Conservation (phyloP, 2,113 vertebrate genomes). For the Cacatua alba region DNA sequence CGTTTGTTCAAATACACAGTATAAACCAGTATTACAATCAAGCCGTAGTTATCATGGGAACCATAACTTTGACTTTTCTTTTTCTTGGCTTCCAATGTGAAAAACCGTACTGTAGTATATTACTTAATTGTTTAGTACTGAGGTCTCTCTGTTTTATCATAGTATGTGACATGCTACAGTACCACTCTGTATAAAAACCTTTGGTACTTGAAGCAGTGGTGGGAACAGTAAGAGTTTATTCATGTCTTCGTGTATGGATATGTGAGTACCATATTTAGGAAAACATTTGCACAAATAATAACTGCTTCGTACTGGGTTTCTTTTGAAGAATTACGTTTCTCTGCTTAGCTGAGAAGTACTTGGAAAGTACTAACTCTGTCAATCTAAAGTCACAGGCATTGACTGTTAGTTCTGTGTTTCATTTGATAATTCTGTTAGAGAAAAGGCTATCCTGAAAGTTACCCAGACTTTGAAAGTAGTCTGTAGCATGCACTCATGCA, state of each 20-base stretch:
- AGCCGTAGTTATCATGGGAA: slow-evolving; percentile 42
- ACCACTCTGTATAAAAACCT: slow-evolving; percentile 42
- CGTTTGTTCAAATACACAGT: neutral
- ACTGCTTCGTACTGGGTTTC: neutral
- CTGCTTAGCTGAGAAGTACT: neutral
- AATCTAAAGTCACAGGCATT: neutral
- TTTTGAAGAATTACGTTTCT: neutral
- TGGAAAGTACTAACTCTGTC: neutral
- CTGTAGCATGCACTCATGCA: neutral
- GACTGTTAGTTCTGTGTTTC: neutral
- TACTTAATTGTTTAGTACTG: slow-evolving; percentile 49
- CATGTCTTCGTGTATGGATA: neutral
- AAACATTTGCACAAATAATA: neutral
- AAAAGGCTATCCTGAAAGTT: neutral
- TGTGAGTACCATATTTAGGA: neutral
- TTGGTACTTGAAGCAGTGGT: slow-evolving; percentile 22
- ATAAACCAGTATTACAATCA: slow-evolving; percentile 24
- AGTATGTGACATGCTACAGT: slow-evolving; percentile 21
- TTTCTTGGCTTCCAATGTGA: slow-evolving; percentile 29
- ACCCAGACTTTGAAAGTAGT: neutral
- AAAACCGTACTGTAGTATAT: neutral
- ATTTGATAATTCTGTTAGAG: neutral
- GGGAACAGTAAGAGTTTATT: slow-evolving; percentile 41
- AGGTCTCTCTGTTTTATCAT: slow-evolving; percentile 43
- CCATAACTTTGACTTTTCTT: slow-evolving; percentile 39